phyloP scores from a whole-genome alignment of 2,888 invertebrate species.

The Hymenopus coronatus region DNA sequence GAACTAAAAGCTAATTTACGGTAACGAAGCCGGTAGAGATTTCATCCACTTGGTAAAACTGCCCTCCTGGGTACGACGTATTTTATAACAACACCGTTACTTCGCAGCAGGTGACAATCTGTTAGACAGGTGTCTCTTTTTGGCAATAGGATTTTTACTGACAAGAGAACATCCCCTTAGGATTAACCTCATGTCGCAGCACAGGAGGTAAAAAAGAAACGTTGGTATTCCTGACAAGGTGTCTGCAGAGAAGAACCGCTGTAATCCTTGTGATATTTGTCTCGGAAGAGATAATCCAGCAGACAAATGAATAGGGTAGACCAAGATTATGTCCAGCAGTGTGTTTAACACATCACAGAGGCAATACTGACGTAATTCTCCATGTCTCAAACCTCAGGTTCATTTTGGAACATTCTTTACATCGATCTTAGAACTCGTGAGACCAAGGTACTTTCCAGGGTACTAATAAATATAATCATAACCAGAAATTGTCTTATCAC shows the following conservation, averaged over 20 bases:
- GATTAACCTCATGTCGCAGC: neutral
- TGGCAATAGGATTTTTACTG: neutral
- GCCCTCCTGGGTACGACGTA: constrained; percentile 22
- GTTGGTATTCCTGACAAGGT: neutral
- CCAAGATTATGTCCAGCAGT: too few relatives aligned
- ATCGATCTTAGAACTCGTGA: too few relatives aligned
- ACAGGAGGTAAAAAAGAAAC: neutral
- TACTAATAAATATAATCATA: too few relatives aligned
- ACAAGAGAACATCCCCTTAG: neutral
- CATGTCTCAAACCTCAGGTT: too few relatives aligned
- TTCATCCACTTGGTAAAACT: constrained; percentile 33
- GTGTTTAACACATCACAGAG: too few relatives aligned
- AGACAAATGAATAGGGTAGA: too few relatives aligned
- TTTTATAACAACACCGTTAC: constrained; percentile 16
- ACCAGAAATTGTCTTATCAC: too few relatives aligned
- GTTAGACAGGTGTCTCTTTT: constrained; percentile 20
- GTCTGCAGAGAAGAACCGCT: neutral
- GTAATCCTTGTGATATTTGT: neutral
- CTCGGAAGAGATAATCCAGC: neutral
- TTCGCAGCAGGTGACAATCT: neutral
- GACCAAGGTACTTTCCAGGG: too few relatives aligned
- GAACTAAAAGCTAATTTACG: constrained; percentile 10
- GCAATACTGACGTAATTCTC: too few relatives aligned
- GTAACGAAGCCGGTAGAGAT: constrained; percentile 31
- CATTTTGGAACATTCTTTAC: too few relatives aligned